Evolutionary conservation across 1,140 invertebrate species (phyloP), one percentile per base, ranked within the genome.

Genomic region (Temnothorax nylanderi): DNA sequence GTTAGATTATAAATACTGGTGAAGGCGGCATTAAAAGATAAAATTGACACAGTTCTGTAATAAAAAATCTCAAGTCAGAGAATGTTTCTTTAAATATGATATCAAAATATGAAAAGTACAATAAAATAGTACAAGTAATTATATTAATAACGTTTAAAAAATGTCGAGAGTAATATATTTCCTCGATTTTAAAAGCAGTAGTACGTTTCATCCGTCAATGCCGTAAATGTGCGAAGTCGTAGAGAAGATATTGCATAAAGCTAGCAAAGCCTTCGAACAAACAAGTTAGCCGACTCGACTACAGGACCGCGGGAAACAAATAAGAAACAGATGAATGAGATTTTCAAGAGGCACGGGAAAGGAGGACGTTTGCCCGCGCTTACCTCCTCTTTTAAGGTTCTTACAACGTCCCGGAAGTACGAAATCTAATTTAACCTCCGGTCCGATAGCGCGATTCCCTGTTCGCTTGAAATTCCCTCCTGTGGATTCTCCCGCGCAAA

Each of bases 361-460:
- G 84, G 75, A 87, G 44, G 85, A 86, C 87, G 87, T 91, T 92
- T 91, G 92, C 84, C 88, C 80, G 69, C 92, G 88, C 91, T 92
- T 92, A 93, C 85, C 87, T 91, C 87, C 90, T 90, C 89, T 89
- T 91, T 91, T 85, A 84, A 86, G 88, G 78, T 88, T 91, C 88
- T 84, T 71, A 75, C 85, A 90, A 76, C 87, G 87, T 90, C 54
- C 86, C 88, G 88, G 86, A 92, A 93, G 89, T 91, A 90, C 78
- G 86, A 90, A 93, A 93, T 92, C 91, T 92, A 92, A 92, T 93
- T 92, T 92, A 86, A 69, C 75, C 88, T 58, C 58, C 78, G 74
- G 84, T 56, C 75, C 72, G 82, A 86, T 89, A 82, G 87, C 76
- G 56, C 32, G 56, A 54, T 74, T 87, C 81, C 85, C 71, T 72